Evolutionary conservation across 2,113 vertebrate genomes (phyloP).

Genomic region (Phyllostomus discolor): DNA sequence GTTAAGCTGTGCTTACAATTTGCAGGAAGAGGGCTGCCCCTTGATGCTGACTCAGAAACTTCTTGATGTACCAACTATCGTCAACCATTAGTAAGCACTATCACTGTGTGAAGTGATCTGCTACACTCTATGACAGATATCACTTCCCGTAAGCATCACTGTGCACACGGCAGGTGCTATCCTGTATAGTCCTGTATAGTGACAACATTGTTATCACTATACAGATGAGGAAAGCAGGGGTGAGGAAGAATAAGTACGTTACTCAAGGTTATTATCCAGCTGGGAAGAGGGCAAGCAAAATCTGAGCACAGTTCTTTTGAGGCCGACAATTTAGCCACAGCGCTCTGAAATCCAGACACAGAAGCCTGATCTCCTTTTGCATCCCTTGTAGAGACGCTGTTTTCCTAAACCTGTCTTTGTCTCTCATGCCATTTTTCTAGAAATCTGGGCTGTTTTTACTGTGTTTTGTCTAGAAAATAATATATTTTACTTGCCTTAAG

Average conservation of each 20-base stretch:
- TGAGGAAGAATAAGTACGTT: neutral
- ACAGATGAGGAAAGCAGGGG: neutral
- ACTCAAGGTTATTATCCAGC: neutral
- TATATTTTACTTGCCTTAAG: conserved; percentile 28
- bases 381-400: neutral
- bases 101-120: fast-evolving
- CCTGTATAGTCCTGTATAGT: no score
- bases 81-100: neutral
- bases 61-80: neutral
- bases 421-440: neutral
- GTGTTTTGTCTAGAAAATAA: neutral
- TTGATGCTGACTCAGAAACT: neutral
- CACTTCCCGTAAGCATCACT: neutral
- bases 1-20: neutral
- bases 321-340: neutral
- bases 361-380: neutral
- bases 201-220: no score
- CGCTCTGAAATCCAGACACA: neutral
- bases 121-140: neutral
- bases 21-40: neutral
- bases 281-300: neutral
- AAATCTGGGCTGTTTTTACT: neutral
- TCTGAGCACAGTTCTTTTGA: neutral
- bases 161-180: no score
- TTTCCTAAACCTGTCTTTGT: neutral